Evolutionary conservation across 2,888 invertebrate species (phyloP).

Genomic region (Candidula unifasciata): DNA sequence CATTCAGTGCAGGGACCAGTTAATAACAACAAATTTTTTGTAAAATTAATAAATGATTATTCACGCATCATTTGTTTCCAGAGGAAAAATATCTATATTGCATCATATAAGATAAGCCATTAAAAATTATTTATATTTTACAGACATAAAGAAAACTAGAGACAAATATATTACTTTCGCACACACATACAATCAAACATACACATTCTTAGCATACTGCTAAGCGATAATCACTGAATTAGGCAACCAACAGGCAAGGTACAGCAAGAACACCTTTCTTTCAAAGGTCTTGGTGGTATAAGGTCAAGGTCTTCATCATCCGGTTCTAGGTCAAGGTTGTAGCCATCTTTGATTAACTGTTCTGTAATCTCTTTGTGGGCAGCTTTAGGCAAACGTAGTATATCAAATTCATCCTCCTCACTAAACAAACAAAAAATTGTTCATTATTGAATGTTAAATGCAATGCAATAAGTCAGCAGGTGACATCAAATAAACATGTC

Average conservation of each 20-base stretch:
- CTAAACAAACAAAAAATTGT: constrained; percentile 74
- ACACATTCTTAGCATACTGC: not conserved
- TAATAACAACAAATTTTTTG: too few species aligned
- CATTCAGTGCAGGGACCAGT: too few species aligned
- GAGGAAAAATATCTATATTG: too few species aligned
- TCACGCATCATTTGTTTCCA: too few species aligned
- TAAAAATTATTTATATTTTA: too few species aligned
- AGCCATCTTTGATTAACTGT: constrained; percentile 81
- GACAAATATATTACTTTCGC: not conserved
- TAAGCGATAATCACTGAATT: constrained; percentile 42
- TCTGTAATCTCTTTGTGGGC: constrained; percentile 81
- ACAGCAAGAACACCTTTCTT: constrained; percentile 79
- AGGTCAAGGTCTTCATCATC: constrained; percentile 80
- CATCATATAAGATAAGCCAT: too few species aligned
- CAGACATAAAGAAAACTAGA: too few species aligned
- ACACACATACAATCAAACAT: not conserved
- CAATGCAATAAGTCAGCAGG: too few species aligned
- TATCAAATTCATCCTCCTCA: constrained; percentile 78
- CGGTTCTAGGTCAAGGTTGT: constrained; percentile 82
- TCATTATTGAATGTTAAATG: constrained; percentile 42
- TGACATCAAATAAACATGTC: too few species aligned
- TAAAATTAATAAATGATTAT: too few species aligned
- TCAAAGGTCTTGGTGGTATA: constrained; percentile 79
- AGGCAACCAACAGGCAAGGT: constrained; percentile 55
- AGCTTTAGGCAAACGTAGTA: constrained; percentile 78